Evolutionary conservation across 2,888 invertebrate genomes (phyloP).

Genomic region (Nomada goodeniana): DNA sequence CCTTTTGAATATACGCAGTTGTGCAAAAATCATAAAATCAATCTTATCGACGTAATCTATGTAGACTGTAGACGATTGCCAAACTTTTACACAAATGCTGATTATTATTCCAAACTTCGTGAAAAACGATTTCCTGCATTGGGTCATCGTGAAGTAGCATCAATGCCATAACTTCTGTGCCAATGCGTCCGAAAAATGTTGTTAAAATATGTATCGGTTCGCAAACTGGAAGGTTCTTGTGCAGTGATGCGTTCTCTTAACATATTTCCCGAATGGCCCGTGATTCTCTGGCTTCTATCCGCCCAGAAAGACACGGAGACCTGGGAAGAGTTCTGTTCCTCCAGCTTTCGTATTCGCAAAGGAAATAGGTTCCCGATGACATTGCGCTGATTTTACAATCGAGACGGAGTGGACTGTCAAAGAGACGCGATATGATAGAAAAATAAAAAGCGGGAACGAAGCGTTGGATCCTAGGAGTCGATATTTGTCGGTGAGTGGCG

Average conservation of each 20-base stretch:
- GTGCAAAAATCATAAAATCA: neutral
- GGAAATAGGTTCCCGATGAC: neutral
- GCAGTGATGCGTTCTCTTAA: slow-evolving; percentile 20
- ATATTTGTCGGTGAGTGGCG: neutral
- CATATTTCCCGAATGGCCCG: slow-evolving; percentile 28
- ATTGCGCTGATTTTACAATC: neutral
- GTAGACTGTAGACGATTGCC: too few species aligned
- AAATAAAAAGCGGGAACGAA: neutral
- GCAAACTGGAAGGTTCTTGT: neutral
- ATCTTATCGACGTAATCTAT: slow-evolving; percentile 8
- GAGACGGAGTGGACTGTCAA: neutral
- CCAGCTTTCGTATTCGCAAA: neutral
- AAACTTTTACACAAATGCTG: too few species aligned
- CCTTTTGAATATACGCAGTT: too few species aligned
- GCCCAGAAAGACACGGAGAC: slow-evolving; percentile 9
- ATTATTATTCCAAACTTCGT: too few species aligned
- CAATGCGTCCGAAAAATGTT: neutral
- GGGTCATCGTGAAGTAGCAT: slow-evolving; percentile 1
- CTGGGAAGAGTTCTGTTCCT: slow-evolving; percentile 7
- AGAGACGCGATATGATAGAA: neutral
- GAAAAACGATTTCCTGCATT: neutral
- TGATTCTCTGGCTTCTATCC: slow-evolving; percentile 1
- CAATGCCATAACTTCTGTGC: neutral
- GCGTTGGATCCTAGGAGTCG: neutral
- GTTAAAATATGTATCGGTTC: slow-evolving; percentile 14